Percentiles rank a stretch among this genome's conserved stretches.
phyloP scores from a whole-genome alignment of 2,797 vertebrate species.

The Mus caroli region DNA sequence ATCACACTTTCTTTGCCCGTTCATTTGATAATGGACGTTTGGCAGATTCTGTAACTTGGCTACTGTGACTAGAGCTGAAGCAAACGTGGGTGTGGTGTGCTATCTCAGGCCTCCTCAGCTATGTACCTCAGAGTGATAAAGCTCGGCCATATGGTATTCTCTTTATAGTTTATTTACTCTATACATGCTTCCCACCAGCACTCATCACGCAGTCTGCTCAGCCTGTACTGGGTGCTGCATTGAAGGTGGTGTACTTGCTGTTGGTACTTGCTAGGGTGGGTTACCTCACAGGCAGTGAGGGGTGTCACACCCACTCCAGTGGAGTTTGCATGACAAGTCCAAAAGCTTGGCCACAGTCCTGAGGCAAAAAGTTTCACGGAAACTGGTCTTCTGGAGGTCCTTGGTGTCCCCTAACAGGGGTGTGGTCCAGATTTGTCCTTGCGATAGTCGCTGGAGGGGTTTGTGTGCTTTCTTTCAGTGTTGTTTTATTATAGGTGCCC shows the following conservation, averaged over 20 bases:
- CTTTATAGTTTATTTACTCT: neutral
- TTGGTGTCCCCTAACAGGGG: too few relatives aligned
- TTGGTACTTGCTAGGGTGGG: accelerated
- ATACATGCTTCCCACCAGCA: too few relatives aligned
- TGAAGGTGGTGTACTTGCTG: neutral
- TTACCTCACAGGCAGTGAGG: neutral
- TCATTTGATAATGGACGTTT: neutral
- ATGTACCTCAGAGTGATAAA: neutral
- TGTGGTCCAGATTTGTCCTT: too few relatives aligned
- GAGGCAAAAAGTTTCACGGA: too few relatives aligned
- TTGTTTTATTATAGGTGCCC: too few relatives aligned
- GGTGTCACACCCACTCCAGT: too few relatives aligned
- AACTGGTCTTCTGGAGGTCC: too few relatives aligned
- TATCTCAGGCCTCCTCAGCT: neutral
- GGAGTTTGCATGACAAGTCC: too few relatives aligned
- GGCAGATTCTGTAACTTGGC: neutral
- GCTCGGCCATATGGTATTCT: neutral
- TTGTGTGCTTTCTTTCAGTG: too few relatives aligned
- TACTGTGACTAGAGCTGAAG: neutral
- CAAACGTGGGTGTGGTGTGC: neutral
- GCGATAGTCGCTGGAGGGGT: too few relatives aligned
- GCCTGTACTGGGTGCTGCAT: neutral
- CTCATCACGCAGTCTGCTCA: neutral
- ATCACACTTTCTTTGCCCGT: neutral
- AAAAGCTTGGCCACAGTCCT: too few relatives aligned